Base-by-base conservation (phyloP, 2,113 vertebrate species). In the Meles meles region DNA sequence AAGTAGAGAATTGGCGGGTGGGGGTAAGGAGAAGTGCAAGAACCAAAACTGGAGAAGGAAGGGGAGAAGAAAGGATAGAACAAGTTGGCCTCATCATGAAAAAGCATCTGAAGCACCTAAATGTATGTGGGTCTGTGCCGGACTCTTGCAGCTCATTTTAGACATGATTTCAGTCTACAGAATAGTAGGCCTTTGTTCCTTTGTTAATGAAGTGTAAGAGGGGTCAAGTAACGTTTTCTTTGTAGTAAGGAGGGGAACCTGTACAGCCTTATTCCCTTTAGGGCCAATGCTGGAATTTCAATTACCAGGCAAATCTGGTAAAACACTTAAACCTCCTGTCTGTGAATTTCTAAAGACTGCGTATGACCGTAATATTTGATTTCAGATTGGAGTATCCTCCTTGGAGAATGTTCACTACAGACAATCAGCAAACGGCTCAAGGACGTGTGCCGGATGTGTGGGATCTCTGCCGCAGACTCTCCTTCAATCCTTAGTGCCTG, bases 401-500 rank as follows among this genome's bases (percentile, higher is more conserved):
- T 99, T 7, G 99, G 99, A 94, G 99, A 99, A 92, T 99, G 99
- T 98, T 99, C 99, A 80, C 99, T 99, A 94, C 99, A 99, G 98
- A 99, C 99, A 96, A 99, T 99, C 98, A 99, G 99, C 97, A 99
- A 99, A 79, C 99, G 99, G 98, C 99, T 99, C 93, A 99, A 99
- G 98, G 99, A 99, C 96, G 99, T 99, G 71, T 99, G 99, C 98
- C 99, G 99, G 77, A 99, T 99, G 99, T 99, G 99, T 74, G 99
- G 99, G 27, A 99, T 99, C 98, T 99, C 99, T 0, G 98, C 99
- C 0, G 99, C 99, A 3, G 99, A 99, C 98, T 99, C 99, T 44
- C 99, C 99, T 79, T 99, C 99, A 77, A 99, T 99, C 98, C 99
- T 99, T 97, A 99, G 99, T 98, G 99, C 99, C 99, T 99, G 99